A percentile compares a stretch with the other conserved stretches of the same genome.
These are phyloP conservation scores for Alaudala cheleensis DNA, from an alignment of 2,113 vertebrate species.

Conservation along the genomic window DNA sequence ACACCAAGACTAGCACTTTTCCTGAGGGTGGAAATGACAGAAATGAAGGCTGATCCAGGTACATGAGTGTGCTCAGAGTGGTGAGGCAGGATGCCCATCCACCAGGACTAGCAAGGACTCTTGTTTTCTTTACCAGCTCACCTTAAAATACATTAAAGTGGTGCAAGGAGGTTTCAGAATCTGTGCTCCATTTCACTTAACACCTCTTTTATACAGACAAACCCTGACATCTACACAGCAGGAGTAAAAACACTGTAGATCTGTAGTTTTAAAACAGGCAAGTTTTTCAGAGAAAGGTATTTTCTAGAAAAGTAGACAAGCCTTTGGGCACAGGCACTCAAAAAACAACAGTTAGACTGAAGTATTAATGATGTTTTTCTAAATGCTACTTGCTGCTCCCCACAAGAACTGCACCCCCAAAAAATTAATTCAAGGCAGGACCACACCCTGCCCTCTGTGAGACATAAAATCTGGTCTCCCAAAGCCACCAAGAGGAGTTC, in stretches of 20 bases:
- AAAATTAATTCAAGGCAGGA: neutral
- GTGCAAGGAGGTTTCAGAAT: neutral
- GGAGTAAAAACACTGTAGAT: neutral
- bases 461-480: neutral
- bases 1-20: neutral
- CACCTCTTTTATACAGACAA: neutral
- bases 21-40: neutral
- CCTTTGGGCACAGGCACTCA: neutral
- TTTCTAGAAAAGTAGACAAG: neutral
- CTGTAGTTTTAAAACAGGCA: neutral
- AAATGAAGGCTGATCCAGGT: neutral
- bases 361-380: neutral
- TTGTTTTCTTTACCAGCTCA: neutral
- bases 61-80: fast-evolving
- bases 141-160: neutral
- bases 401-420: neutral
- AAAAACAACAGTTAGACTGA: neutral
- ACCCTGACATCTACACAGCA: neutral
- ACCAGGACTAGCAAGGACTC: neutral
- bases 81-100: neutral
- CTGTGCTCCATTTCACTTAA: neutral
- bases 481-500: conserved; percentile 33
- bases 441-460: neutral
- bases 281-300: neutral
- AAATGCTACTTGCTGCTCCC: neutral